Base-by-base conservation (phyloP, 2,888 invertebrate genomes). In the Thera obeliscata region DNA sequence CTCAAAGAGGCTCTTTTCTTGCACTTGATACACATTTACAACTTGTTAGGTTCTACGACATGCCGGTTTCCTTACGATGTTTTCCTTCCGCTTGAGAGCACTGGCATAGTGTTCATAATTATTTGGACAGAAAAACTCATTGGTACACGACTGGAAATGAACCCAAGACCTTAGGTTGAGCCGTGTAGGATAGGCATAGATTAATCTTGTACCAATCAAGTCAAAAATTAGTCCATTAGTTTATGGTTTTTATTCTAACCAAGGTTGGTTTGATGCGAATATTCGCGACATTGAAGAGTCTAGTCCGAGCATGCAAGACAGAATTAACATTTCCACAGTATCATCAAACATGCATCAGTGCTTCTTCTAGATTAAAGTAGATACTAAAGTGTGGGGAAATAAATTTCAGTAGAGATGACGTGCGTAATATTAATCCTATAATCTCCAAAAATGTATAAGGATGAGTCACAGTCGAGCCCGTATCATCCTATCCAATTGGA, bases 401-500 rank as follows among this genome's bases (percentile, higher is more conserved):
- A 46, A 2, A 2, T 9, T 46, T 46, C 43, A 9, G 8, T 46
- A 46, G 2, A 9, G 9, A 8, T 52, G 52, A 52, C 52, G 33
- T 3, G 12, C 5, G 52, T 52, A 52, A 9, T 33, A 33, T 12
- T 50, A 5, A 50, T 50, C 41, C 6, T 9, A 8, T 9, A 46
- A 46, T 9, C 43, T 46, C 33, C 33, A 52, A 22, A 52, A 9
- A 56, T 12, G 7, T 7, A 6, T 48, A 54, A 46, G 43, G 43
- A 61, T 66, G 61, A 65, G 36, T 56, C 64, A 69, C 12, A 38
- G 12, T 4, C 52, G 3, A 33, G 33, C 61, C 55, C 48, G 49
- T 65, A 64, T 61, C 57, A 63, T 60, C 60, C 41, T 6, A 56
- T 63, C 65, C 64, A 72, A 63, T 69, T 61, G 67, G 46, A 56